phyloP scores from a whole-genome alignment of 2,797 vertebrate genomes.

The Eutrigla gurnardus region DNA sequence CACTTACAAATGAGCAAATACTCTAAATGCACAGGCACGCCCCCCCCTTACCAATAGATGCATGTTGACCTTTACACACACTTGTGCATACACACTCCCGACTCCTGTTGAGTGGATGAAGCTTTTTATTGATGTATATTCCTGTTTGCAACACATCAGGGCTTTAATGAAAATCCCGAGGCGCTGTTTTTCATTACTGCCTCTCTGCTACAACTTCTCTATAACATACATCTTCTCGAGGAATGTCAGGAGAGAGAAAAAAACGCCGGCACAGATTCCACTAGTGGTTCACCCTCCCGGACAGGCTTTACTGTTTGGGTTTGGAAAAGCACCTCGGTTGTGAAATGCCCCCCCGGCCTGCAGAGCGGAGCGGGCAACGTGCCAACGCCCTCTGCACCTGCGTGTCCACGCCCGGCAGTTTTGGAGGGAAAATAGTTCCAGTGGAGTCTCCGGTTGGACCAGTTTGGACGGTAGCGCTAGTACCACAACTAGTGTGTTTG shows the following conservation, averaged over 20 bases:
- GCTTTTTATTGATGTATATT: constrained; percentile 8
- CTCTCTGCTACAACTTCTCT: constrained; percentile 24
- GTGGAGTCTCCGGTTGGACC: constrained; percentile 54
- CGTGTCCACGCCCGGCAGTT: constrained; percentile 42
- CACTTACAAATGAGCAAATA: constrained; percentile 10
- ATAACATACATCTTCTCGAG: constrained; percentile 25
- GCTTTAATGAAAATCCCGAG: constrained; percentile 17
- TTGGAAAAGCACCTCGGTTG: constrained; percentile 63
- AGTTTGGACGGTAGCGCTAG: constrained; percentile 44
- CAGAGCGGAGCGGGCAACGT: constrained; percentile 23
- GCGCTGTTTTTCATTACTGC: constrained; percentile 33
- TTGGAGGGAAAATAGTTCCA: constrained; percentile 43
- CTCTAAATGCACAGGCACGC: constrained; percentile 5
- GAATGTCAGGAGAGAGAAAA: constrained; percentile 27
- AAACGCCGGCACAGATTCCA: constrained; percentile 58
- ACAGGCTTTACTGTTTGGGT: constrained; percentile 21
- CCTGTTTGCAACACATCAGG: constrained; percentile 12
- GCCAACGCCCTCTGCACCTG: constrained; percentile 54
- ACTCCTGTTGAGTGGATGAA: constrained; percentile 3
- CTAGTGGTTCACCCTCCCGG: constrained; percentile 29
- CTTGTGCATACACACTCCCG: background rate
- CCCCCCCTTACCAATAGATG: constrained; percentile 5
- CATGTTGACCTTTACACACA: constrained; percentile 6
- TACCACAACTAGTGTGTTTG: constrained; percentile 42
- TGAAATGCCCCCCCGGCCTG: constrained; percentile 52